These are phyloP conservation scores for Athene noctua DNA, from an alignment of 2,113 vertebrate species.

Conservation along the genomic window DNA sequence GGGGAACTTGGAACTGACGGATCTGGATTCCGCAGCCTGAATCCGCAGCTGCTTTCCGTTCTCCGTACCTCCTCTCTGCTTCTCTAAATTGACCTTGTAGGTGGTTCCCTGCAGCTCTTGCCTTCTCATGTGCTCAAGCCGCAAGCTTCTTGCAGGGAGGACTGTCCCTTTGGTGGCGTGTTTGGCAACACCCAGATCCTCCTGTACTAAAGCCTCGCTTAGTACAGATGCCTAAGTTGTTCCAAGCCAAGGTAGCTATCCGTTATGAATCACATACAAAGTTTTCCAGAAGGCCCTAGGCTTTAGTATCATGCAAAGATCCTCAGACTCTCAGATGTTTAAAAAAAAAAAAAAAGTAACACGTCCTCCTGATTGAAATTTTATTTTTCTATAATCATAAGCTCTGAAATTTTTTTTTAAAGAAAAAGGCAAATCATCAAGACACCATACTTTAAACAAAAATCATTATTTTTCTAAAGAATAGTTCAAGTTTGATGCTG, in stretches of 20 bases:
- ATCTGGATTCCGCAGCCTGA: not conserved
- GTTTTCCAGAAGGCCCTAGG: not conserved
- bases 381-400: not conserved
- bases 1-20: accelerated
- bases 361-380: accelerated
- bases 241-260: not conserved
- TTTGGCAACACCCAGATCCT: not conserved
- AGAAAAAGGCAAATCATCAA: not conserved
- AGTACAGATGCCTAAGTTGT: not conserved
- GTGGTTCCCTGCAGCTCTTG: not conserved
- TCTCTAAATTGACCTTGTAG: accelerated
- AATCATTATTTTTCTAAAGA: not conserved
- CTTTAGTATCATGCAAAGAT: not conserved
- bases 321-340: not conserved
- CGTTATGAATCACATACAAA: accelerated
- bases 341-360: accelerated
- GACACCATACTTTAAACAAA: not conserved
- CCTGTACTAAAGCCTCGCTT: not conserved
- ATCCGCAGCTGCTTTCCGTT: accelerated
- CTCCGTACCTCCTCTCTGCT: not conserved
- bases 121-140: accelerated
- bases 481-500: not conserved
- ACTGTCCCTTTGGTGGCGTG: accelerated
- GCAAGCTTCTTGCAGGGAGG: no score
- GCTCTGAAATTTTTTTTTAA: not conserved